These are phyloP conservation scores for Dendrolimus punctatus DNA, from an alignment of 1,140 invertebrate species.

Conservation along the genomic window DNA sequence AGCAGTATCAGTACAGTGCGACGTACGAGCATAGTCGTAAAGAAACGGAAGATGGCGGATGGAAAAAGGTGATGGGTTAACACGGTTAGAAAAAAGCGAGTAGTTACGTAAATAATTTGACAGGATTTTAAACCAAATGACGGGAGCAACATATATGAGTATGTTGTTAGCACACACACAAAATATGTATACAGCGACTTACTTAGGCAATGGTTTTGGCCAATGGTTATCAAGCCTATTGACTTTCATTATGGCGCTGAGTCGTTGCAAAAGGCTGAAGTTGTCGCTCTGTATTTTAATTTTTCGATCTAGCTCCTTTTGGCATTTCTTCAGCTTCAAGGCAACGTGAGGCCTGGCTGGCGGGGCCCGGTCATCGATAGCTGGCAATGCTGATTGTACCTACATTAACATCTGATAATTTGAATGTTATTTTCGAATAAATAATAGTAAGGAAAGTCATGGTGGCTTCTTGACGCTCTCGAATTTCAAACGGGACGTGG, in stretches of 20 bases:
- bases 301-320: slow-evolving; percentile 72
- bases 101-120: too few species aligned
- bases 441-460: background rate
- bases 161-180: too few species aligned
- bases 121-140: too few species aligned
- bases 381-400: slow-evolving; percentile 72
- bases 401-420: slow-evolving; percentile 19
- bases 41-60: too few species aligned
- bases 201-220: slow-evolving; percentile 71
- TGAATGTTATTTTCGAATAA: background rate
- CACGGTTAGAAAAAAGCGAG: too few species aligned
- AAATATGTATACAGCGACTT: slow-evolving; percentile 13
- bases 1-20: too few species aligned
- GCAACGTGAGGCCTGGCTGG: slow-evolving; percentile 67
- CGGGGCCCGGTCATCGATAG: slow-evolving; percentile 72
- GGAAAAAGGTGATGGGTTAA: too few species aligned
- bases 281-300: slow-evolving; percentile 72
- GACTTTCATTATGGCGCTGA: slow-evolving; percentile 69
- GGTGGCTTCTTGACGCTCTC: too few species aligned
- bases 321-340: slow-evolving; percentile 72
- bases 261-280: slow-evolving; percentile 70
- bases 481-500: too few species aligned
- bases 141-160: too few species aligned
- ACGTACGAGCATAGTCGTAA: too few species aligned
- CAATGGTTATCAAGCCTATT: slow-evolving; percentile 73